Conservation (phyloP, 2,113 vertebrate genomes). For the Laticauda laticaudata region DNA sequence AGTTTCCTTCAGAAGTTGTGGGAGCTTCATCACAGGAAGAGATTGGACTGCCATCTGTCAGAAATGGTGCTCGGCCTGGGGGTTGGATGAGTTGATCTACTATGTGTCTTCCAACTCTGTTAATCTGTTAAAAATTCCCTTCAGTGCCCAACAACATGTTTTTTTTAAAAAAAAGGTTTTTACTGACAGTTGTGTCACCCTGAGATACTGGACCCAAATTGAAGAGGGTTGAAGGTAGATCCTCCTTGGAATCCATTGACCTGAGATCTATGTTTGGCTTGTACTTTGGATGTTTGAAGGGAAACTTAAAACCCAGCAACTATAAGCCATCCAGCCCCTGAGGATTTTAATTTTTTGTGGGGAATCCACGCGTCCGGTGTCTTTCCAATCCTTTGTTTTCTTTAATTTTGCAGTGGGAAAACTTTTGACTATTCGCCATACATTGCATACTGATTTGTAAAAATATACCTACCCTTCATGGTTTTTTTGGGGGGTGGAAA, state of each 20-base stretch:
- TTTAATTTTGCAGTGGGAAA: background rate
- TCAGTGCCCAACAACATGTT: conserved; percentile 51
- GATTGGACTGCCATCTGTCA: no score
- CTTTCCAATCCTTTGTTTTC: background rate
- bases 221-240: no score
- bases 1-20: no score
- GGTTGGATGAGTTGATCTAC: no score
- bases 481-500: background rate
- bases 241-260: background rate
- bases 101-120: no score
- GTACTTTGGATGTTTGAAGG: background rate
- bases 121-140: conserved; percentile 36
- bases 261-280: background rate
- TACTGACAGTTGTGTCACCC: background rate
- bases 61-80: no score
- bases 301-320: background rate
- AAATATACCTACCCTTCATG: background rate
- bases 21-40: no score
- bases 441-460: background rate
- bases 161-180: conserved; percentile 11
- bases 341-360: conserved; percentile 38
- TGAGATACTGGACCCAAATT: background rate
- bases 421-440: background rate
- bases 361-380: background rate
- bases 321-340: background rate